These are phyloP conservation scores for Hippocampus comes DNA, from an alignment of 2,113 vertebrate genomes.

Conservation along the genomic window DNA sequence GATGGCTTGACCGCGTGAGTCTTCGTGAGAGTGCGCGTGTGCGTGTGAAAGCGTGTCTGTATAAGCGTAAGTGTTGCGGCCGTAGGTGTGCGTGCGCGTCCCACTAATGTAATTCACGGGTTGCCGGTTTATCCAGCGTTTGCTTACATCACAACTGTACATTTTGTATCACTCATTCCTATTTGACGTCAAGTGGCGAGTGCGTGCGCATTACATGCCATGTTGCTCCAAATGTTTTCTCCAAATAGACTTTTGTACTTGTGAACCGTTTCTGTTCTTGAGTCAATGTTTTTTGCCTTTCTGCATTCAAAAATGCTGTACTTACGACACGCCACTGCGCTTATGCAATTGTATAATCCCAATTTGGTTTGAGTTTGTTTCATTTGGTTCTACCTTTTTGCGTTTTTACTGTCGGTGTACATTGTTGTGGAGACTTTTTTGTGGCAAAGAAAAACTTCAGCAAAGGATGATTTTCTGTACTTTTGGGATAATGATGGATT, in stretches of 20 bases:
- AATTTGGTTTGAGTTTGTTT: constrained; percentile 44
- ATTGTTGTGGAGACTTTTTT: constrained; percentile 77
- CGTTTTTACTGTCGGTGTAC: constrained; percentile 74
- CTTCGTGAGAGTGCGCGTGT: constrained; percentile 34
- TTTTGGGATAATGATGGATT: constrained; percentile 83
- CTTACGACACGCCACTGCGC: constrained; percentile 80
- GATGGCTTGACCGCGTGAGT: too few relatives aligned
- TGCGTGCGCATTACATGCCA: constrained; percentile 39
- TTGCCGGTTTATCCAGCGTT: constrained; percentile 41
- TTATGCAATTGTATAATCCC: constrained; percentile 83
- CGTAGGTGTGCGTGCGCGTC: constrained; percentile 31
- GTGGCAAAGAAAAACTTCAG: constrained; percentile 74
- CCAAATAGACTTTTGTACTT: constrained; percentile 72
- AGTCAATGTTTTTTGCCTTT: constrained; percentile 79
- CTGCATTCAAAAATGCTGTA: constrained; percentile 84
- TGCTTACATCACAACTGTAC: constrained; percentile 13
- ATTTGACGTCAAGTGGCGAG: constrained; percentile 60
- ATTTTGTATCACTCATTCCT: constrained; percentile 63
- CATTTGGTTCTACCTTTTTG: constrained; percentile 52
- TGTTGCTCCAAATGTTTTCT: constrained; percentile 49
- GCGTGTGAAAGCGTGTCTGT: constrained; percentile 30
- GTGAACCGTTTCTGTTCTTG: constrained; percentile 72
- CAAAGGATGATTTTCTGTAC: constrained; percentile 73
- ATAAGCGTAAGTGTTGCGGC: constrained; percentile 19
- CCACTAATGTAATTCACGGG: constrained; percentile 62